Conservation (phyloP, 2,888 invertebrate species). For the Patella pellucida region DNA sequence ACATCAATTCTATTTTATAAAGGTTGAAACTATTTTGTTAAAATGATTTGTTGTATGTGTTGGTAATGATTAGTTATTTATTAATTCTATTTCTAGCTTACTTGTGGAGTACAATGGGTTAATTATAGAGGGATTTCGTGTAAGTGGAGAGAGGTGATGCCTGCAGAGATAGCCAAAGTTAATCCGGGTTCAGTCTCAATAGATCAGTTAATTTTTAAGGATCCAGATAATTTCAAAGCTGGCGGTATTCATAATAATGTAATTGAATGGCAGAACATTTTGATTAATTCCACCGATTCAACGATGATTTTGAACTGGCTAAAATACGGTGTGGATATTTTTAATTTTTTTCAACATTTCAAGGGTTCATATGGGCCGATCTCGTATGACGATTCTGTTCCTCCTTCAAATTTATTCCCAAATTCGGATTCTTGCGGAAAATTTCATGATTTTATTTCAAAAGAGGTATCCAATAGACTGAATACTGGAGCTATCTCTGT, state of each 20-base stretch:
- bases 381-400: too few species aligned
- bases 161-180: not conserved
- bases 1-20: too few species aligned
- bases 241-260: not conserved
- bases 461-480: not conserved
- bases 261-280: not conserved
- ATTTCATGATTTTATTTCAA: not conserved
- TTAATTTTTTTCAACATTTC: not conserved
- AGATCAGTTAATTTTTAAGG: not conserved
- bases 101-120: not conserved
- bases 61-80: too few species aligned
- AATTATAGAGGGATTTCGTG: not conserved
- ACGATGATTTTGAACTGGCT: not conserved
- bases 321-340: not conserved
- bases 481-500: conserved; percentile 1
- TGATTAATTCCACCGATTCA: not conserved
- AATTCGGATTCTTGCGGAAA: not conserved
- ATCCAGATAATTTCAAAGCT: not conserved
- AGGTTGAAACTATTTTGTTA: too few species aligned
- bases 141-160: not conserved
- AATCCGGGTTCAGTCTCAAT: not conserved
- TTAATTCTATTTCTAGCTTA: not conserved
- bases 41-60: too few species aligned
- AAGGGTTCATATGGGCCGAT: not conserved
- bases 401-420: too few species aligned